phyloP scores from a whole-genome alignment of 1,140 invertebrate species.

The Zaprionus tsacasi region DNA sequence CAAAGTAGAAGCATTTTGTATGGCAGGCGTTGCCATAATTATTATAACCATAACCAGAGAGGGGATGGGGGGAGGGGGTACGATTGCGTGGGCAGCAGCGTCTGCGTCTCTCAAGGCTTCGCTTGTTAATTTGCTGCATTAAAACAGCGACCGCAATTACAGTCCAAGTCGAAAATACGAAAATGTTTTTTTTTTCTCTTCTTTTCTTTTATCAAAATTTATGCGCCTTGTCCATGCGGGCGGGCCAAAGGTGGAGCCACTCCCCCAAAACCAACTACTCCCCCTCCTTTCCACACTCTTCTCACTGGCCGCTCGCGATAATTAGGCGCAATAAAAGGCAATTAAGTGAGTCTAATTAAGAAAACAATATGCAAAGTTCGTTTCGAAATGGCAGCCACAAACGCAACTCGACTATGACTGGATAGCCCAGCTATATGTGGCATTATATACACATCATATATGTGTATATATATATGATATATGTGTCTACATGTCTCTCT shows the following conservation, averaged over 20 bases:
- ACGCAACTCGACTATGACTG: constrained; percentile 9
- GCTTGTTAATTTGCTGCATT: constrained; percentile 32
- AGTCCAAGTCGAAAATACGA: constrained; percentile 21
- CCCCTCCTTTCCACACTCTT: background rate
- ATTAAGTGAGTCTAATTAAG: constrained; percentile 45
- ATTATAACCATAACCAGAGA: constrained; percentile 10
- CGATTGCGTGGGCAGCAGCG: constrained; percentile 27
- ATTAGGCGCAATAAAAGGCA: constrained; percentile 50
- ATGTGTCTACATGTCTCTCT: background rate
- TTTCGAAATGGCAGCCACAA: constrained; percentile 3
- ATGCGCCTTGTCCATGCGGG: constrained; percentile 37
- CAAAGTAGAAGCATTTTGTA: constrained; percentile 20
- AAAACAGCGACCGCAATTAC: constrained; percentile 31
- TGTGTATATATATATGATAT: background rate
- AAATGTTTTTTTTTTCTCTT: background rate
- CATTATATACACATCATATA: background rate
- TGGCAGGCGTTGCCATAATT: constrained; percentile 16
- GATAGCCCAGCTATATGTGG: background rate
- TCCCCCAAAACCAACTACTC: background rate
- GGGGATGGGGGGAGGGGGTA: background rate
- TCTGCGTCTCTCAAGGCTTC: background rate
- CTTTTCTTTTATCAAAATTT: constrained; percentile 23
- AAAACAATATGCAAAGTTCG: constrained; percentile 45
- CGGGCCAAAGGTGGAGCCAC: constrained; percentile 36
- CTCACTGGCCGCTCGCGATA: constrained; percentile 27